Conservation (phyloP, 2,888 invertebrate species). For the Amphiduros pacificus region DNA sequence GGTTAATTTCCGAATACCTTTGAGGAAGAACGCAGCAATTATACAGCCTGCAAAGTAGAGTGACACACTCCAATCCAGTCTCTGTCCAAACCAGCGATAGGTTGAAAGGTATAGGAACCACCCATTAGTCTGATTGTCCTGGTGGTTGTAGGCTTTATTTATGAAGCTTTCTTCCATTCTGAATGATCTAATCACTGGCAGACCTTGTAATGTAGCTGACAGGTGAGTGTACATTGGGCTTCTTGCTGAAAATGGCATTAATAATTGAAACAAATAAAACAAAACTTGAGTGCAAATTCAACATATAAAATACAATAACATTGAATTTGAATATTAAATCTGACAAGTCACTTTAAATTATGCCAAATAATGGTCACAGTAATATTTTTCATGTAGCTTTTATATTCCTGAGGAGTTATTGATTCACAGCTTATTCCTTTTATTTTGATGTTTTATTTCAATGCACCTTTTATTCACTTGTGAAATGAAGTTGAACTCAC, state of each 20-base stretch:
- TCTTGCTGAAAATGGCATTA: neutral
- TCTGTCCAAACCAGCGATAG: neutral
- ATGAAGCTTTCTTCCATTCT: neutral
- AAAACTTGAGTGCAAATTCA: too few species aligned
- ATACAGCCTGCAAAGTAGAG: neutral
- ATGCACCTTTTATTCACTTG: too few species aligned
- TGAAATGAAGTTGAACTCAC: neutral
- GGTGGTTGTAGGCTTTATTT: neutral
- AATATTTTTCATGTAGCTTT: too few species aligned
- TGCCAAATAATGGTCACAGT: too few species aligned
- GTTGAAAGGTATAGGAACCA: neutral
- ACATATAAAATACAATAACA: too few species aligned
- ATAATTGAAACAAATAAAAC: too few species aligned
- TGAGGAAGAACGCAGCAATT: neutral
- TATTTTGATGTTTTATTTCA: too few species aligned
- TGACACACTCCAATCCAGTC: neutral
- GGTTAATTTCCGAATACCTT: too few species aligned
- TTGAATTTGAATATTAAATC: too few species aligned
- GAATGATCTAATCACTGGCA: neutral
- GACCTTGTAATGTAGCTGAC: neutral
- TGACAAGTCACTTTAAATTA: too few species aligned
- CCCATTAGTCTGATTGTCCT: neutral
- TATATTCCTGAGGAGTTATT: too few species aligned
- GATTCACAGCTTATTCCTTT: too few species aligned
- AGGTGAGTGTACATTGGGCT: constrained; percentile 4